Evolutionary conservation across 2,797 vertebrate genomes (phyloP).

Genomic region (Thaleichthys pacificus): DNA sequence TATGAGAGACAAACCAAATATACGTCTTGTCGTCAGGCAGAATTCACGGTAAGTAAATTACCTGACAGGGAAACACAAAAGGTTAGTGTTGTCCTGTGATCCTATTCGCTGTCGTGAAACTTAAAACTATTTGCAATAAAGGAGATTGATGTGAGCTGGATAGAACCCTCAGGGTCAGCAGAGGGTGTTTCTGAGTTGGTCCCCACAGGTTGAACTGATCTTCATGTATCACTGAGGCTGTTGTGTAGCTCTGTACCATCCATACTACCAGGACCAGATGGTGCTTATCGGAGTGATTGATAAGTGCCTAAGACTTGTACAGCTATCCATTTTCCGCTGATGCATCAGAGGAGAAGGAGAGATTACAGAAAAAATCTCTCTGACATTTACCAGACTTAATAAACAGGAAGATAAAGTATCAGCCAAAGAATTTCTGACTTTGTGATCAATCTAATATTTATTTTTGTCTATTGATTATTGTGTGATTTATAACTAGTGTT

Average conservation of each 20-base stretch:
- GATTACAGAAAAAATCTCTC: background rate
- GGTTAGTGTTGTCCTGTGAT: conserved; percentile 14
- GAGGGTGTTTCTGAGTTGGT: background rate
- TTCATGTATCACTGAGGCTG: background rate
- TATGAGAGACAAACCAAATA: conserved; percentile 1
- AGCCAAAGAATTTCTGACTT: background rate
- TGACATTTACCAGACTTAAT: conserved; percentile 9
- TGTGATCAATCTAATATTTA: background rate
- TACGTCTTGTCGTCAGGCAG: background rate
- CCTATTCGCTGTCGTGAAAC: conserved; percentile 22
- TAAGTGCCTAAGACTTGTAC: background rate
- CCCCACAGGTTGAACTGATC: background rate
- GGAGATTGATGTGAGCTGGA: conserved; percentile 4
- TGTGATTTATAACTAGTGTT: background rate
- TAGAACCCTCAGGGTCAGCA: background rate
- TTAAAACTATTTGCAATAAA: conserved; percentile 19
- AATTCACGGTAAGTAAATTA: conserved; percentile 17
- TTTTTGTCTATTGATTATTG: background rate
- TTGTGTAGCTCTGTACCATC: background rate
- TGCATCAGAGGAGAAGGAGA: background rate
- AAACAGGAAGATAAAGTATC: background rate
- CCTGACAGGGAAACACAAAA: conserved; percentile 18
- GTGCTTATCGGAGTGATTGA: background rate
- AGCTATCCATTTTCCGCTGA: background rate
- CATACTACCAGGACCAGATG: background rate